Base-by-base conservation (phyloP, 2,888 invertebrate species). In the Ceratothoa steindachneri region DNA sequence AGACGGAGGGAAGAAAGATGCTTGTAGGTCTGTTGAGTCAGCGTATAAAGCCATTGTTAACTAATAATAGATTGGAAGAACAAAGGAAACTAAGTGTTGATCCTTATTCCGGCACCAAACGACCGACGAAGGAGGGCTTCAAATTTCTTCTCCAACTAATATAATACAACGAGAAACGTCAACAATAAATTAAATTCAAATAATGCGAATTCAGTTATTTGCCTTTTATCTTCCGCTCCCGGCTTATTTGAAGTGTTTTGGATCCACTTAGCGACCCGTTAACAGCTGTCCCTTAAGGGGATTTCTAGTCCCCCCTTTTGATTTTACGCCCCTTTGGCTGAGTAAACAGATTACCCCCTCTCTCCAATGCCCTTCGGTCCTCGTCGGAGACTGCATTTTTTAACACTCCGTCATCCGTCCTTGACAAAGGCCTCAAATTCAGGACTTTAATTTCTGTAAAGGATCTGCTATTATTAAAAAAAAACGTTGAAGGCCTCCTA, bases 231-330 rank as follows among this genome's bases (percentile, higher is more conserved):
- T 60, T 60, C 27, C 12, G 27, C 12, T 22, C 27, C 24, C 24
- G 2, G 27, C 12, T 60, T 60, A 60, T 22, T 24, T 24, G n/a
- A 60, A 60, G 60, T 60, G 60, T 60, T 60, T 60, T 60, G 60
- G 1, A 24, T 60, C 60, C 60, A 60, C 60, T 60, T 60, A 60
- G 24, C 2, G 60, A n/a, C 27, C 12, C n/a, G 2, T 24, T 3
- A 22, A 60, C 60, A 60, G 60, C 60, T 60, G 60, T 60, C 9
- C 24, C 2, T 60, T 24, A 41, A 41, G 41, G 15, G 15, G 41
- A 24, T 4, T 1, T 60, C 19, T 60, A n/a, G 15, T 51, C 52
- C 1, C 19, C 24, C 22, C 27, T 60, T 60, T n/a, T 60, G 12
- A 24, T 22, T 2, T 24, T 60, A 60, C 24, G 12, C 60, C 3